A percentile compares a stretch with the other conserved stretches of the same genome.
Conservation (phyloP, 53 echinoderm and acorn worm genomes). For the Echinarachnius parma region DNA sequence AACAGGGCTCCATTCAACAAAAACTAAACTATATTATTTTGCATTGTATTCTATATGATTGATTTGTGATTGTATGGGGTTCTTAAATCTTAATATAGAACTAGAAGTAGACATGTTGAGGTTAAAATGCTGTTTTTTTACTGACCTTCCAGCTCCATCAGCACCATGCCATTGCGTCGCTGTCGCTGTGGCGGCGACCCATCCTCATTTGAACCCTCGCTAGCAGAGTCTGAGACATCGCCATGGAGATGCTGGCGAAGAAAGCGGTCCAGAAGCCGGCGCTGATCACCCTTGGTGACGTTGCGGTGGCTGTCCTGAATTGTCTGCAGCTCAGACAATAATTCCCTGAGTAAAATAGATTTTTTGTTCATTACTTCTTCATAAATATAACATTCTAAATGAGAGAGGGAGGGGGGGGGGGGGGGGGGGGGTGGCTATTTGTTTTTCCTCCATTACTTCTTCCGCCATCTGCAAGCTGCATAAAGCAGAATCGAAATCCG, state of each 20-base stretch:
- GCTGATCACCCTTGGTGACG: constrained; percentile 38
- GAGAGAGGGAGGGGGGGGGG: too few species aligned
- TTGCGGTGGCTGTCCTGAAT: constrained; percentile 55
- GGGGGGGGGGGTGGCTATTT: too few species aligned
- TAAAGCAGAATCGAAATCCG: too few species aligned
- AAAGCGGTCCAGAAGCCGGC: constrained; percentile 42
- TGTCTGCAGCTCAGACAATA: constrained; percentile 73
- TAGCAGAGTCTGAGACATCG: constrained; percentile 20
- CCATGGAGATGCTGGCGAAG: constrained; percentile 25
- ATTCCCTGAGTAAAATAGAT: constrained; percentile 50
- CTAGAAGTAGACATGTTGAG: background rate
- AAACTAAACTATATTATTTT: too few species aligned
- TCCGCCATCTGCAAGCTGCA: too few species aligned
- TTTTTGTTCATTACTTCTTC: background rate
- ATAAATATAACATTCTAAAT: background rate
- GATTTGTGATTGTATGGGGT: too few species aligned
- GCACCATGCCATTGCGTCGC: constrained; percentile 11
- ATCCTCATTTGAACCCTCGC: constrained; percentile 31
- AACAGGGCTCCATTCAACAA: too few species aligned
- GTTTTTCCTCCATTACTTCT: too few species aligned
- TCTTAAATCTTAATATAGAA: background rate
- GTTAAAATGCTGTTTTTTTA: too few species aligned
- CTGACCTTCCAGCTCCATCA: constrained; percentile 19
- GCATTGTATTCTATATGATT: too few species aligned
- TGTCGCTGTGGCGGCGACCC: constrained; percentile 15